phyloP scores from a whole-genome alignment of 2,888 invertebrate genomes.

The Yponomeuta malinellus region DNA sequence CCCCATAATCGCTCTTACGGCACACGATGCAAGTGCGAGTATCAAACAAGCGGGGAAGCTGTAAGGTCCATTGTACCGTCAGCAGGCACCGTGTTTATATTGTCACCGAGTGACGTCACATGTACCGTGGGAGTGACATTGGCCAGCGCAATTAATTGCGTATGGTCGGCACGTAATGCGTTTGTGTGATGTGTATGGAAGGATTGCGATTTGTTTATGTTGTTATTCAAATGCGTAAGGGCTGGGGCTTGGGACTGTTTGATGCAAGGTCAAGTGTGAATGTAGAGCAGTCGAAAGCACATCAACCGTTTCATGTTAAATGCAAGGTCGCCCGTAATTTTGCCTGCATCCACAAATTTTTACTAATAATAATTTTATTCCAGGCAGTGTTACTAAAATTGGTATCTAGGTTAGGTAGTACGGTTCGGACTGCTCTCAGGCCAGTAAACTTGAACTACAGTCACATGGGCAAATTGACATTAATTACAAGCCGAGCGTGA shows the following conservation, averaged over 20 bases:
- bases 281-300: not conserved
- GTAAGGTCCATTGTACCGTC: not conserved
- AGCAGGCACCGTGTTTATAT: not conserved
- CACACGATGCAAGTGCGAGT: too few relatives aligned
- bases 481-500: slow-evolving; percentile 21
- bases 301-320: too few relatives aligned
- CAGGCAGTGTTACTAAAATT: too few relatives aligned
- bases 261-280: not conserved
- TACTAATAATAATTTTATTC: too few relatives aligned
- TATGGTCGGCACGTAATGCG: slow-evolving; percentile 6
- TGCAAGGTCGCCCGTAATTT: too few relatives aligned
- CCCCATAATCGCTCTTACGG: too few relatives aligned
- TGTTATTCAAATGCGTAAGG: not conserved
- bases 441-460: not conserved
- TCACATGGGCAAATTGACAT: not conserved
- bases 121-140: slow-evolving; percentile 63
- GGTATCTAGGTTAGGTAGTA: too few relatives aligned
- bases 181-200: slow-evolving; percentile 14
- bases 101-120: slow-evolving; percentile 35
- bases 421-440: too few relatives aligned
- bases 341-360: too few relatives aligned
- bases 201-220: slow-evolving; percentile 8
- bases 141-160: slow-evolving; percentile 24
- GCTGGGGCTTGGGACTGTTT: not conserved
- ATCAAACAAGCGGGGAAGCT: too few relatives aligned